phyloP scores from a whole-genome alignment of 2,888 invertebrate species.

The Drosophila trichaetosa region DNA sequence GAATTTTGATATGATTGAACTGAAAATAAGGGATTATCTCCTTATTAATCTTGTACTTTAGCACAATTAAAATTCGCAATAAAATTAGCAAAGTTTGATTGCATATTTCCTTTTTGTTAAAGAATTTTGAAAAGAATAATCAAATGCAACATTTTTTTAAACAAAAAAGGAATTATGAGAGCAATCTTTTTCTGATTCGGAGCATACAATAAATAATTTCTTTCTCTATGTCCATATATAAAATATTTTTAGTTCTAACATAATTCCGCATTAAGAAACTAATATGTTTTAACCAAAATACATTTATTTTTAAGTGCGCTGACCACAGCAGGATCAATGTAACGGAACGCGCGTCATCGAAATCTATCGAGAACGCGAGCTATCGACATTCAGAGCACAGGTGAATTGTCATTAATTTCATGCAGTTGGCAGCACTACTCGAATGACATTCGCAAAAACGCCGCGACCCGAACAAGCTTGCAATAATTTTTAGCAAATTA shows the following conservation, averaged over 20 bases:
- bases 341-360: conserved; percentile 7
- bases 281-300: background rate
- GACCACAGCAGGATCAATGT: background rate
- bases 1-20: background rate
- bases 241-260: background rate
- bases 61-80: background rate
- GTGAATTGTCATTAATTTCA: background rate
- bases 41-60: background rate
- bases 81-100: background rate
- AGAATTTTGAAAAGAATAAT: background rate
- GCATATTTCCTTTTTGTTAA: background rate
- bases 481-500: conserved; percentile 39
- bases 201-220: background rate
- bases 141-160: too few relatives aligned
- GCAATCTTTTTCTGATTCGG: background rate
- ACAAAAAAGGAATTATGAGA: background rate
- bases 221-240: too few relatives aligned
- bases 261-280: background rate
- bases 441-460: conserved; percentile 59
- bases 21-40: background rate
- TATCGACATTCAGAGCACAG: conserved; percentile 33
- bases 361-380: conserved; percentile 11
- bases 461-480: conserved; percentile 52
- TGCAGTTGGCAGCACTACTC: conserved; percentile 42
- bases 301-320: background rate